Conservation (phyloP, 2,888 invertebrate genomes). For the Cryptophagus acutangulus region DNA sequence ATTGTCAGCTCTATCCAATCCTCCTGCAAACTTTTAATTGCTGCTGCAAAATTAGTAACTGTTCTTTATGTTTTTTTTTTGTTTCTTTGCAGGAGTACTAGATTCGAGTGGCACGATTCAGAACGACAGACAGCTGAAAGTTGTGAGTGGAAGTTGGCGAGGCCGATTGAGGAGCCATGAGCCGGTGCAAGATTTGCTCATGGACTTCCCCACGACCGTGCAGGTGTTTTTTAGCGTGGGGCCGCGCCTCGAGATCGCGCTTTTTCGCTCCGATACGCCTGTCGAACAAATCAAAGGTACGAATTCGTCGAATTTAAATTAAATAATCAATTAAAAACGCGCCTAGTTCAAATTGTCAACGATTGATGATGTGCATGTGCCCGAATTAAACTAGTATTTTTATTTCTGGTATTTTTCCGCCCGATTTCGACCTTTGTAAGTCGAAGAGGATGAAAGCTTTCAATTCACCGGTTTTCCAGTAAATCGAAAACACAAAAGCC, state of each 20-base stretch:
- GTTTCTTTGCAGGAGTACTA: slow-evolving; percentile 9
- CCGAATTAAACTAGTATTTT: too few species aligned
- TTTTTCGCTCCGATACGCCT: slow-evolving; percentile 44
- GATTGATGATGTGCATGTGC: too few species aligned
- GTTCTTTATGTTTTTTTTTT: too few species aligned
- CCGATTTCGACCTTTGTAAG: too few species aligned
- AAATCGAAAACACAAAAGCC: too few species aligned
- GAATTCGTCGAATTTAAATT: background rate
- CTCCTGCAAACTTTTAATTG: too few species aligned
- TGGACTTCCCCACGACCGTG: slow-evolving; percentile 52
- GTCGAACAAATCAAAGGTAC: slow-evolving; percentile 47
- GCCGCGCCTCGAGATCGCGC: slow-evolving; percentile 47
- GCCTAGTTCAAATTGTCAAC: too few species aligned
- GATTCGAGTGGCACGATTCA: slow-evolving; percentile 3
- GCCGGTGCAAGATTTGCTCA: slow-evolving; percentile 47
- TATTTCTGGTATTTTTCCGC: too few species aligned
- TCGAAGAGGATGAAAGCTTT: too few species aligned
- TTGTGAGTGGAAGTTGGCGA: slow-evolving; percentile 24
- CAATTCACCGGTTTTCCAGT: too few species aligned
- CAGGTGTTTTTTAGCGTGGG: slow-evolving; percentile 48
- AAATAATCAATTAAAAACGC: background rate
- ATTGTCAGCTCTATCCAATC: too few species aligned
- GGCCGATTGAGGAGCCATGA: slow-evolving; percentile 55
- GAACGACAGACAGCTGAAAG: background rate
- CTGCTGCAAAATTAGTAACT: too few species aligned